Evolutionary conservation across 2,888 invertebrate genomes (phyloP).

Genomic region (Limnephilus marmoratus): DNA sequence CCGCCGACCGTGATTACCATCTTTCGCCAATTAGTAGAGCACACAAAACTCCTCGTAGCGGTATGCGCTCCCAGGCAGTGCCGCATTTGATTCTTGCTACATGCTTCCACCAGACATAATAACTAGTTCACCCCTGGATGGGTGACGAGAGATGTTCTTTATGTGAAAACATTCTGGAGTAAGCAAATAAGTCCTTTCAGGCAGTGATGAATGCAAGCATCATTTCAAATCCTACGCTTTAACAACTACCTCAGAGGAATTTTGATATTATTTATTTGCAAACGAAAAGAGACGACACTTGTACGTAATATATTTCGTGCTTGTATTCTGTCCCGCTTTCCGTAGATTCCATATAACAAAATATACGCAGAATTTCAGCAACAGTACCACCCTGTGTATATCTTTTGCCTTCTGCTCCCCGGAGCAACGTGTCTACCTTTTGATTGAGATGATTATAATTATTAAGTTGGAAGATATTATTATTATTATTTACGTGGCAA

Average conservation of each 20-base stretch:
- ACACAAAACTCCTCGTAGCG: constrained; percentile 80
- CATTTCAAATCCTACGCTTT: not conserved
- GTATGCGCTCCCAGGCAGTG: constrained; percentile 72
- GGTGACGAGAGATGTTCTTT: constrained; percentile 16
- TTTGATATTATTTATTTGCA: not conserved
- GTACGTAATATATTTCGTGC: not conserved
- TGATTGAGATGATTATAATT: constrained; percentile 65
- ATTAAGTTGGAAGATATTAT: constrained; percentile 61
- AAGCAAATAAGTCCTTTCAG: not conserved
- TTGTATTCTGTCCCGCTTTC: not conserved
- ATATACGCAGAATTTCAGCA: not conserved
- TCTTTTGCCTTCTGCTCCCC: constrained; percentile 6
- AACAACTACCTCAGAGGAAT: not conserved
- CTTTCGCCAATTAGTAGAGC: constrained; percentile 81
- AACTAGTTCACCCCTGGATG: not conserved
- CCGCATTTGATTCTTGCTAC: constrained; percentile 13
- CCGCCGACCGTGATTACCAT: constrained; percentile 75
- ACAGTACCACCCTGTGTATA: constrained; percentile 9
- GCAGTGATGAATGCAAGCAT: constrained; percentile 3
- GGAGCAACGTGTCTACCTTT: constrained; percentile 63
- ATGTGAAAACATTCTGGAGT: constrained; percentile 10
- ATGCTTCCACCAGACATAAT: not conserved
- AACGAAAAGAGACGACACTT: not conserved
- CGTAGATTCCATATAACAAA: not conserved
- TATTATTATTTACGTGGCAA: constrained; percentile 38